Base-by-base conservation (phyloP, 2,888 invertebrate species). In the Oxyteleia sp. region DNA sequence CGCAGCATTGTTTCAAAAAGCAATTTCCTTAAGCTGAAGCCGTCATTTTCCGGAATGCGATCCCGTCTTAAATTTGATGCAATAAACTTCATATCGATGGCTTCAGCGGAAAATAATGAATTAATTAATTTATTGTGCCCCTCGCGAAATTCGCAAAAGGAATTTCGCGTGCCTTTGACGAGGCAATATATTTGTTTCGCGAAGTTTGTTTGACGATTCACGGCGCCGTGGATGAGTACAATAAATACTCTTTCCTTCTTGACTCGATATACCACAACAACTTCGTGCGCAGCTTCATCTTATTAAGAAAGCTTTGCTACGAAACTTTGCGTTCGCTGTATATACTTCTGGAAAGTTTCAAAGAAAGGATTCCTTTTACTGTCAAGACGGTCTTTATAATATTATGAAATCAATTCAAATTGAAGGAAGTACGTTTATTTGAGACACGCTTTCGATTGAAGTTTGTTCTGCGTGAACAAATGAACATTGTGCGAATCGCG, bases 191-290 rank as follows among this genome's bases (percentile, higher is more conserved):
- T 71, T 68, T 59, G 66, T 68, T 68, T 76, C 51, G 47, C n/a
- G 51, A 76, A 76, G 76, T 76, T 79, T 79, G 51, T 68, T 76
- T 76, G 68, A 71, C 69, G 55, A 79, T 71, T 79, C 63, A 79
- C 47, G 59, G 51, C 59, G 45, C 35, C 41, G 23, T 45, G 53
- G 69, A 78, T 68, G 61, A 69, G 55, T 63, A 69, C 69, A 78
- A 78, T 69, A 63, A 69, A 63, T 71, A 78, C 63, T 69, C 59
- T 78, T 68, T 78, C 78, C 63, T 53, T 71, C 68, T 71, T 55
- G 51, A 63, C 57, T 61, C 69, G 69, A 69, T 68, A 55, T 68
- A 78, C 66, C 68, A 68, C 76, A 78, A 74, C 43, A 74, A 78
- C 61, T 78, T 63, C 29, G 61, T 55, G 53, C 43, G 53, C 45